phyloP scores from a whole-genome alignment of 2,113 vertebrate genomes.

The Tautogolabrus adspersus region DNA sequence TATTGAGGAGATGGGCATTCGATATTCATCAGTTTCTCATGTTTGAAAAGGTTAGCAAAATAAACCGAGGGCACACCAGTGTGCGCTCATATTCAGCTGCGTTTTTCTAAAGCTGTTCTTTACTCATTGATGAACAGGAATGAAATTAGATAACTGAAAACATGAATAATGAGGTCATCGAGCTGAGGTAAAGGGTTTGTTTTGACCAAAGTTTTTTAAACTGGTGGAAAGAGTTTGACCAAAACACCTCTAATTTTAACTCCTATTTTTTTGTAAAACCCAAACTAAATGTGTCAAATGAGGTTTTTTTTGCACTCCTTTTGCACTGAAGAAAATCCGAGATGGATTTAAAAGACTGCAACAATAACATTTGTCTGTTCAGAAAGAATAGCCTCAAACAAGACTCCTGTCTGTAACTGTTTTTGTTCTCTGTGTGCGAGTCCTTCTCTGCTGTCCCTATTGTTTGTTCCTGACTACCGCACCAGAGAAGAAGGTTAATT shows the following conservation, averaged over 20 bases:
- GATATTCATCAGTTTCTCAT: conserved; percentile 64
- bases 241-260: neutral
- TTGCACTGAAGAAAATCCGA: too few relatives aligned
- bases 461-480: too few relatives aligned
- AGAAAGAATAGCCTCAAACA: too few relatives aligned
- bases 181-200: conserved; percentile 4
- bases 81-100: conserved; percentile 31
- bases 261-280: too few relatives aligned
- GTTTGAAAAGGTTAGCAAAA: conserved; percentile 71
- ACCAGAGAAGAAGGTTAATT: too few relatives aligned
- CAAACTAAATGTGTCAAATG: too few relatives aligned
- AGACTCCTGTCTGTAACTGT: too few relatives aligned
- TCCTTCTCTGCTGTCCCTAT: too few relatives aligned
- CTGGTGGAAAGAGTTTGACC: neutral
- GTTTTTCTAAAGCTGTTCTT: conserved; percentile 10
- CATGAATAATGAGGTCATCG: conserved; percentile 7
- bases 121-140: neutral
- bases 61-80: conserved; percentile 45
- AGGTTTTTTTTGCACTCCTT: too few relatives aligned
- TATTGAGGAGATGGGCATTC: conserved; percentile 52
- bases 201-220: neutral
- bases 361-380: too few relatives aligned
- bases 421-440: too few relatives aligned
- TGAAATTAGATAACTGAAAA: conserved; percentile 20
- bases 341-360: too few relatives aligned